A percentile compares a stretch with the other conserved stretches of the same genome.
Conservation (phyloP, 2,113 vertebrate genomes). For the Nycticebus coucang region DNA sequence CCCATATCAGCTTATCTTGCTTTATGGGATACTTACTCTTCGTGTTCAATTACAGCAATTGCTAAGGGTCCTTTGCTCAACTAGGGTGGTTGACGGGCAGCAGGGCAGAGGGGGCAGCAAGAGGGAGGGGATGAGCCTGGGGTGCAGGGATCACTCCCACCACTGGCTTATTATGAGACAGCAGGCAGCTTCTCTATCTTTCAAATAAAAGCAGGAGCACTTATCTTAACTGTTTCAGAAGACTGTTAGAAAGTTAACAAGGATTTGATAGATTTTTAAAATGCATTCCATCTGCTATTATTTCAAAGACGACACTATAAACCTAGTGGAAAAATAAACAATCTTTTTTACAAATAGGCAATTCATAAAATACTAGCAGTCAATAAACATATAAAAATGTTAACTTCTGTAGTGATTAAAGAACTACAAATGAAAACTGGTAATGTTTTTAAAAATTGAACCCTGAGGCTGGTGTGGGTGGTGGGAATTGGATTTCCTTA, state of each 20-base stretch:
- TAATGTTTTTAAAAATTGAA: neutral
- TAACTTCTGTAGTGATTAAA: slow-evolving; percentile 10
- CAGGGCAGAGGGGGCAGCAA: neutral
- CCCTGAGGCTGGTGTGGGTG: neutral
- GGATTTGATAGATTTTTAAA: neutral
- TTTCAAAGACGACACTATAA: slow-evolving; percentile 40
- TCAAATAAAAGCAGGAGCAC: slow-evolving; percentile 23
- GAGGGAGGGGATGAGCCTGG: neutral
- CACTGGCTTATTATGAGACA: neutral
- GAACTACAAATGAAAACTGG: slow-evolving; percentile 26
- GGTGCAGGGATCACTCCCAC: neutral
- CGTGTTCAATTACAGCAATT: slow-evolving; percentile 37
- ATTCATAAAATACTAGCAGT: neutral
- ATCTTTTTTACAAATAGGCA: neutral
- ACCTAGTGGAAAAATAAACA: neutral
- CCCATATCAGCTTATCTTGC: slow-evolving; percentile 30
- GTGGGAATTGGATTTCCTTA: neutral
- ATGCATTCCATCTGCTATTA: slow-evolving; percentile 3
- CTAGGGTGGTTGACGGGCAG: neutral
- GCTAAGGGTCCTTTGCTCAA: slow-evolving; percentile 2
- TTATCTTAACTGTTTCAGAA: slow-evolving; percentile 1
- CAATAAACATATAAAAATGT: slow-evolving; percentile 3
- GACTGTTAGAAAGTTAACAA: neutral
- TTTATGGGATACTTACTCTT: slow-evolving; percentile 24
- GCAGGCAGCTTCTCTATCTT: neutral